These are phyloP conservation scores for Phanerotoma sp. DNA, from an alignment of 2,888 invertebrate species.

Conservation along the genomic window DNA sequence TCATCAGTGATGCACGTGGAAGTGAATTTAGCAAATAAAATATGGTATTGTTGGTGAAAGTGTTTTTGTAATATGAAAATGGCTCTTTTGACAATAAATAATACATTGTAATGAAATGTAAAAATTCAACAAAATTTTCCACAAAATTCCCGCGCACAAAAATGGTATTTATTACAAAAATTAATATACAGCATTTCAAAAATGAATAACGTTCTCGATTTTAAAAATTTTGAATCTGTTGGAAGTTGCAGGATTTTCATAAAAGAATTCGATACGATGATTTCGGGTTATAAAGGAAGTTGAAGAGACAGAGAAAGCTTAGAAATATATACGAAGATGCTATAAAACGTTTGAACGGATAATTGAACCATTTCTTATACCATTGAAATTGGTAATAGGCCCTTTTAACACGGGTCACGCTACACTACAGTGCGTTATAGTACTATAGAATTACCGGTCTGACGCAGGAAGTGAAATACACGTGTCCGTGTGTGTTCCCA, in stretches of 20 bases:
- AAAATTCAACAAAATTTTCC: background rate
- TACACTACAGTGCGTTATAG: constrained; percentile 50
- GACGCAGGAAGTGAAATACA: constrained; percentile 54
- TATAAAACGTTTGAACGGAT: constrained; percentile 34
- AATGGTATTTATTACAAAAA: too few species aligned
- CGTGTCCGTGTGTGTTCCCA: constrained; percentile 53
- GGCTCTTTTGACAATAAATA: too few species aligned
- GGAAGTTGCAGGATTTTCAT: too few species aligned
- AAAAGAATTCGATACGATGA: too few species aligned
- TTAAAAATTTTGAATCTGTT: background rate
- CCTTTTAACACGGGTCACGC: constrained; percentile 52
- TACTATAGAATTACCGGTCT: constrained; percentile 56
- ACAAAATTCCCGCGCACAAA: too few species aligned
- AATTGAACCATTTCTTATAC: constrained; percentile 44
- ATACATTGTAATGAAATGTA: background rate
- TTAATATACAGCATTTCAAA: too few species aligned
- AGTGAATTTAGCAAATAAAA: too few species aligned
- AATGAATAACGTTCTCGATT: too few species aligned
- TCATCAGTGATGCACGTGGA: background rate
- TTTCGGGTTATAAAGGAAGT: too few species aligned
- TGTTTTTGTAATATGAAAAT: too few species aligned
- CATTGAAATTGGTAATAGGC: constrained; percentile 50
- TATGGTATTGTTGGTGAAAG: too few species aligned
- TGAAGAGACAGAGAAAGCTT: constrained; percentile 11
- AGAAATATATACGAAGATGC: constrained; percentile 1